These are phyloP conservation scores for Pelosia muscerda DNA, from an alignment of 2,888 invertebrate genomes.

Conservation along the genomic window DNA sequence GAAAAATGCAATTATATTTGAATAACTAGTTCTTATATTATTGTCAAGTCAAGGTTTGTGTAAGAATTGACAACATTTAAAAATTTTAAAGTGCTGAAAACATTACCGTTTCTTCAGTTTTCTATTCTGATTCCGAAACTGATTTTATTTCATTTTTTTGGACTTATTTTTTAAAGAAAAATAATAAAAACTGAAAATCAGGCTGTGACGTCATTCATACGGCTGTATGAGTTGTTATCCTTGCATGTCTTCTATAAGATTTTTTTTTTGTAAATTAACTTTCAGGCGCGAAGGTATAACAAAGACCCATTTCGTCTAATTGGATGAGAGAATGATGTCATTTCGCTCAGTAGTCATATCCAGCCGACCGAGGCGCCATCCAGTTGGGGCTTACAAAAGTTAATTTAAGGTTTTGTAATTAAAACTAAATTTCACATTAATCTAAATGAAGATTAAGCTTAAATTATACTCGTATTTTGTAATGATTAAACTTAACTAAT, in stretches of 20 bases:
- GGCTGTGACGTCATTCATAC: too few species aligned
- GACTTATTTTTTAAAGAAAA: too few species aligned
- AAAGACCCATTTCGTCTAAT: conserved; percentile 44
- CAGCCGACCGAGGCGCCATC: conserved; percentile 17
- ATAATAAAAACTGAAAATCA: too few species aligned
- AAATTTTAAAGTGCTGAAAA: too few species aligned
- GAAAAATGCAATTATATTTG: too few species aligned
- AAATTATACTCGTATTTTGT: conserved; percentile 1
- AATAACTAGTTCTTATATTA: too few species aligned
- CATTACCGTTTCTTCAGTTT: too few species aligned
- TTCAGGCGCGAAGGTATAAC: conserved; percentile 28
- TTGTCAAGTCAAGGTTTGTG: too few species aligned
- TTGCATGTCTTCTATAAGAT: neutral
- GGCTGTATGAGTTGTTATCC: too few species aligned
- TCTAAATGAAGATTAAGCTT: neutral
- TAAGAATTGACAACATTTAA: too few species aligned
- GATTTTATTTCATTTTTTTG: too few species aligned
- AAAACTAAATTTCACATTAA: conserved; percentile 7
- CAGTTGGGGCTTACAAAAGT: conserved; percentile 4
- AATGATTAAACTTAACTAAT: neutral
- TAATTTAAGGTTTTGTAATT: conserved; percentile 12
- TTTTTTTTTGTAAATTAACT: conserved; percentile 15
- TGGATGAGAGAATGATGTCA: conserved; percentile 42
- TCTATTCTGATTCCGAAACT: too few species aligned
- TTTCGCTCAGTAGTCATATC: conserved; percentile 40